phyloP scores from a whole-genome alignment of 2,797 vertebrate genomes.

The Fringilla coelebs region DNA sequence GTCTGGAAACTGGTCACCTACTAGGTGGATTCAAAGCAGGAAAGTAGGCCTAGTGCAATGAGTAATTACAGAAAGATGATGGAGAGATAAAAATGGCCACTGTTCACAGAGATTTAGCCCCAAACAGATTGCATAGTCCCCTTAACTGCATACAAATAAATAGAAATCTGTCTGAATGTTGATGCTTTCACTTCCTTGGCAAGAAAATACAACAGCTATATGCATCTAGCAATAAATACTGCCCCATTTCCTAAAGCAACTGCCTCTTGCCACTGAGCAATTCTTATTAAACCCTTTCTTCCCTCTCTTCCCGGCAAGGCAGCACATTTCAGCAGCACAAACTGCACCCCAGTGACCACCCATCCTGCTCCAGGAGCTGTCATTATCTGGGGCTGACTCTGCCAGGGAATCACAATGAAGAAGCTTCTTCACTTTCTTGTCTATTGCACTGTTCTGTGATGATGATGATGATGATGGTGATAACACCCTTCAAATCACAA shows the following conservation, averaged over 20 bases:
- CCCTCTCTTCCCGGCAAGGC: not conserved
- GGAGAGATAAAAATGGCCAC: not conserved
- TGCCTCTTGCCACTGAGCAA: not conserved
- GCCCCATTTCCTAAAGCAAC: not conserved
- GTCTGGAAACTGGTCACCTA: not conserved
- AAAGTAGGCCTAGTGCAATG: not conserved
- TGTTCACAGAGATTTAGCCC: not conserved
- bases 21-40: not conserved
- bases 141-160: not conserved
- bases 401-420: not conserved
- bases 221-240: not conserved
- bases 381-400: not conserved
- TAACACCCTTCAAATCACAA: not conserved
- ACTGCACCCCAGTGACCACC: not conserved
- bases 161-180: not conserved
- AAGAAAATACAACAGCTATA: not conserved
- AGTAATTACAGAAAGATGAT: not conserved
- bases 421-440: not conserved
- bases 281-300: not conserved
- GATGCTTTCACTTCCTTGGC: not conserved
- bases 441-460: not conserved
- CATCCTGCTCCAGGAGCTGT: fast-evolving
- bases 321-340: not conserved
- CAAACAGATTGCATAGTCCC: not conserved
- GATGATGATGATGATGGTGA: not conserved